Evolutionary conservation across 2,797 vertebrate species (phyloP).

Genomic region (Acipenser transmontanus): DNA sequence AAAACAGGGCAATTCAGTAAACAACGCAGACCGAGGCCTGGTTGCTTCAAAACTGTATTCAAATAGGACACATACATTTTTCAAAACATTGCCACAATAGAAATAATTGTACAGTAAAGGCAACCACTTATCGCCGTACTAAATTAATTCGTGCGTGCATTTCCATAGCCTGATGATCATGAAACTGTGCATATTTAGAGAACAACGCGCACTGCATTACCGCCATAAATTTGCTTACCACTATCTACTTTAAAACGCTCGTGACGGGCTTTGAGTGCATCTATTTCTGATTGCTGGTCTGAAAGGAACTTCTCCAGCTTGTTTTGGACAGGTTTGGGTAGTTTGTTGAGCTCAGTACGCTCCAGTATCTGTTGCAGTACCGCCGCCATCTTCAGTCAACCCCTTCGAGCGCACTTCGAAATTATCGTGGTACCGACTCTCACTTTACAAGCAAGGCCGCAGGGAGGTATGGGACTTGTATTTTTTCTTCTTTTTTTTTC

Average conservation of each 20-base stretch:
- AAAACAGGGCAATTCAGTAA: too few species aligned
- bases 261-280: slow-evolving; percentile 76
- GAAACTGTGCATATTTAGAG: too few species aligned
- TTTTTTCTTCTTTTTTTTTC: not conserved
- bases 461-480: not conserved
- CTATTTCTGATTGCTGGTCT: slow-evolving; percentile 80
- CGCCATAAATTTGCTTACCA: slow-evolving; percentile 55
- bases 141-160: too few species aligned
- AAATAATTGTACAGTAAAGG: too few species aligned
- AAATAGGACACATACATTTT: too few species aligned
- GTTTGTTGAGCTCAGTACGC: slow-evolving; percentile 67
- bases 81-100: too few species aligned
- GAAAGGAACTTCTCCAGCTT: slow-evolving; percentile 80
- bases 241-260: slow-evolving; percentile 88
- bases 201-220: too few species aligned
- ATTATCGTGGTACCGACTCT: not conserved
- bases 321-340: slow-evolving; percentile 69
- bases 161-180: too few species aligned
- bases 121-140: too few species aligned
- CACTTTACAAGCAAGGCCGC: not conserved
- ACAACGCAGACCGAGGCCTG: too few species aligned
- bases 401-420: not conserved
- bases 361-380: slow-evolving; percentile 78
- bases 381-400: slow-evolving; percentile 85
- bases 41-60: too few species aligned